A percentile compares a stretch with the other conserved stretches of the same genome.
phyloP scores from a whole-genome alignment of 2,797 vertebrate species.

The Pterois miles region DNA sequence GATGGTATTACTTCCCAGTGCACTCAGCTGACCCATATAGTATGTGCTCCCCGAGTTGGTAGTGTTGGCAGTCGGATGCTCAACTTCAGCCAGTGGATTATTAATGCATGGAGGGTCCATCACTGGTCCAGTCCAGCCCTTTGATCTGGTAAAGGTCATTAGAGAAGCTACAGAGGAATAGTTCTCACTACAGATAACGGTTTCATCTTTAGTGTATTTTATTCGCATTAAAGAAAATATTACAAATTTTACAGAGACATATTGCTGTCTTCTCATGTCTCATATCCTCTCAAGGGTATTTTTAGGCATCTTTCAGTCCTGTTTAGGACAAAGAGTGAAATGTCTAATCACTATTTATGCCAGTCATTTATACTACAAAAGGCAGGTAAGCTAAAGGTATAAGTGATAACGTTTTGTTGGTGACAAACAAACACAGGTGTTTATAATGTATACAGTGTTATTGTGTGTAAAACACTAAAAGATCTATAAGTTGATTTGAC shows the following conservation, averaged over 20 bases:
- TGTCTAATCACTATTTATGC: too few species aligned
- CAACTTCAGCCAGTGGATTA: conserved; percentile 33
- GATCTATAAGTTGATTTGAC: neutral
- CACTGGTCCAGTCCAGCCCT: neutral
- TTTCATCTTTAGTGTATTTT: neutral
- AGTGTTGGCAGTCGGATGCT: conserved; percentile 23
- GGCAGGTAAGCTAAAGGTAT: neutral
- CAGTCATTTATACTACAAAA: neutral
- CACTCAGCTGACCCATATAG: neutral
- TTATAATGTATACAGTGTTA: neutral
- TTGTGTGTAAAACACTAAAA: neutral
- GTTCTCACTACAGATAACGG: neutral
- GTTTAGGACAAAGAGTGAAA: neutral
- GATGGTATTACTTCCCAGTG: neutral
- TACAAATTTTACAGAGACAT: neutral
- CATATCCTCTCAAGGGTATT: neutral
- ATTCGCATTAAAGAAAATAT: neutral
- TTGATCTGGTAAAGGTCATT: conserved; percentile 27
- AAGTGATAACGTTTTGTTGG: too few species aligned
- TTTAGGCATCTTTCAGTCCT: neutral
- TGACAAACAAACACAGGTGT: neutral
- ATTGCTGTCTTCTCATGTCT: neutral
- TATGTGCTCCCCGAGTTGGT: neutral
- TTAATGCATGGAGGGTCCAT: conserved; percentile 35
- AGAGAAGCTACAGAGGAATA: neutral